These are phyloP conservation scores for Chloroclysta siterata DNA, from an alignment of 2,888 invertebrate species.

Conservation along the genomic window DNA sequence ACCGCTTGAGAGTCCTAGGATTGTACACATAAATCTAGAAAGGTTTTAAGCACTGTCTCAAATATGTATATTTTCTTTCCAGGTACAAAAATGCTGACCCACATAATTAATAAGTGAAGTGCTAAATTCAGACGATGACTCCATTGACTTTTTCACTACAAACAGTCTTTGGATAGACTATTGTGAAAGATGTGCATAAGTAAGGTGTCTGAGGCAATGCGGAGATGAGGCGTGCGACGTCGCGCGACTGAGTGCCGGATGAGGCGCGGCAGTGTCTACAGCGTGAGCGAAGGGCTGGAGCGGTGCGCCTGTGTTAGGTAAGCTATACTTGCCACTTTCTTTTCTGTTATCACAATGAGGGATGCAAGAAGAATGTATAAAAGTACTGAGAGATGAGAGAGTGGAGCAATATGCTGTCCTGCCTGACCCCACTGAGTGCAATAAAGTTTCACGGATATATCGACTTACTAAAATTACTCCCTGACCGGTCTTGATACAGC, in stretches of 20 bases:
- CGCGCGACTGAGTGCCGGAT: conserved; percentile 67
- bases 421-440: no score
- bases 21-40: no score
- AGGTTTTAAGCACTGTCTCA: neutral
- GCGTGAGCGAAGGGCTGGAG: conserved; percentile 81
- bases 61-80: conserved; percentile 10
- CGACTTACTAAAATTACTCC: no score
- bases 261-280: conserved; percentile 81
- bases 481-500: no score
- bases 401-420: no score
- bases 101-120: conserved; percentile 29
- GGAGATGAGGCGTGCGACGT: conserved; percentile 67
- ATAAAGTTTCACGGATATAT: no score
- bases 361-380: no score
- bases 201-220: conserved; percentile 55
- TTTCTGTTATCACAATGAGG: neutral
- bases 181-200: conserved; percentile 39
- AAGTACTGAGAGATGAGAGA: no score
- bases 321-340: conserved; percentile 4
- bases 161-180: conserved; percentile 34
- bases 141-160: conserved; percentile 26
- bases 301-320: conserved; percentile 79
- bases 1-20: no score
- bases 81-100: conserved; percentile 35
- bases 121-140: conserved; percentile 31